Evolutionary conservation across 2,113 vertebrate genomes (phyloP).

Genomic region (Leptocoma aspasia): DNA sequence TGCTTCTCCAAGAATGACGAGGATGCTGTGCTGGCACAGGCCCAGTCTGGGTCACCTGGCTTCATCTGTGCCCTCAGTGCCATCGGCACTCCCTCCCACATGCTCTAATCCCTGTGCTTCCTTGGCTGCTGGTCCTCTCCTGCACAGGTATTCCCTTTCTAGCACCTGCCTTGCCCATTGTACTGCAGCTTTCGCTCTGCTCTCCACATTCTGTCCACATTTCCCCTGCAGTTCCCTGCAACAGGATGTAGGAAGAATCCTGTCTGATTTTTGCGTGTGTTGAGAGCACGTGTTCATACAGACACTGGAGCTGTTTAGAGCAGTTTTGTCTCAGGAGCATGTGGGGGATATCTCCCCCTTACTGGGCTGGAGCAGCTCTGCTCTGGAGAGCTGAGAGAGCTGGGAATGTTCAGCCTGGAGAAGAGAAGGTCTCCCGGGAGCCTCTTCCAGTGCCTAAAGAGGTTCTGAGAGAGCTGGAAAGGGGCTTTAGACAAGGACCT

Average conservation of each 20-base stretch:
- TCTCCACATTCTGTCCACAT: rapidly evolving
- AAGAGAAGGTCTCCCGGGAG: not conserved
- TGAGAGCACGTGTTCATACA: not conserved
- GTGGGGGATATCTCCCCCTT: not conserved
- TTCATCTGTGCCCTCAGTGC: not conserved
- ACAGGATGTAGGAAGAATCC: not conserved
- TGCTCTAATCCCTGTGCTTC: not conserved
- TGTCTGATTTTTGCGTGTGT: not conserved
- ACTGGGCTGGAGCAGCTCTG: not conserved
- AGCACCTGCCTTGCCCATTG: not conserved
- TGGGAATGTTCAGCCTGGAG: not conserved
- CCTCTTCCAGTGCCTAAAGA: not conserved
- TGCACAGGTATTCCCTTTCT: not conserved
- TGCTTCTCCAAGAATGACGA: not conserved
- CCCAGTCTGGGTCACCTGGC: not conserved
- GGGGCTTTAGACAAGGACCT: not conserved
- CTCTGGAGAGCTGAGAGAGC: not conserved
- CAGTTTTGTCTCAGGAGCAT: rapidly evolving
- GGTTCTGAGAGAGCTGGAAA: not conserved
- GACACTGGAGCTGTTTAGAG: not conserved
- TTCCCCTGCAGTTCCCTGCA: not conserved
- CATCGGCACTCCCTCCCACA: rapidly evolving
- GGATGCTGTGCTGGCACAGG: not conserved
- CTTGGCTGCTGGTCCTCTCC: not conserved
- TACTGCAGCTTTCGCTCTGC: rapidly evolving